Conservation (phyloP, 2,113 vertebrate genomes). For the Blennius ocellaris region DNA sequence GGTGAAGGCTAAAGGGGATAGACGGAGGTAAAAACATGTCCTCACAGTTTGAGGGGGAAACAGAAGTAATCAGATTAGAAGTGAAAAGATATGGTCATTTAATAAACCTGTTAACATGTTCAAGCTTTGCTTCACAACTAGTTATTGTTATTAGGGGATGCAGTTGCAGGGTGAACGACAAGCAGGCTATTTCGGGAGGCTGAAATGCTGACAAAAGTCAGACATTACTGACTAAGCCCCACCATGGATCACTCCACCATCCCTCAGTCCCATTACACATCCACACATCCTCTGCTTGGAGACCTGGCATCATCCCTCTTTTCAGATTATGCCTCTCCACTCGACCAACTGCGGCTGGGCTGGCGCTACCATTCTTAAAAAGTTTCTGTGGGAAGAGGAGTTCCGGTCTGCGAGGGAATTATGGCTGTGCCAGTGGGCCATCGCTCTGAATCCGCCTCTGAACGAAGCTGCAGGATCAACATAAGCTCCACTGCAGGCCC, state of each 20-base stretch:
- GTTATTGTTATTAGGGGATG: conserved; percentile 39
- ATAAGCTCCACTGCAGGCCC: conserved; percentile 63
- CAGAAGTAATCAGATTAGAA: not conserved
- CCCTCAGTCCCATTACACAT: conserved; percentile 18
- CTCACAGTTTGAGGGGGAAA: conserved; percentile 30
- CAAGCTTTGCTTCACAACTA: conserved; percentile 26
- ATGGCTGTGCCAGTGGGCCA: conserved; percentile 38
- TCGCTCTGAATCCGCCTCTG: conserved; percentile 29
- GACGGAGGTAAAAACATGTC: conserved; percentile 37
- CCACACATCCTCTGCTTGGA: not conserved
- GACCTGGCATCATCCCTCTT: conserved; percentile 26
- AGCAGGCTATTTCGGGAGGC: conserved; percentile 6
- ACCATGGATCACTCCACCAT: conserved; percentile 14
- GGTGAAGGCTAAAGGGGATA: conserved; percentile 30
- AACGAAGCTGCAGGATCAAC: conserved; percentile 67
- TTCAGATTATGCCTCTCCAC: conserved; percentile 22
- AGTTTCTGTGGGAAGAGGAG: conserved; percentile 34
- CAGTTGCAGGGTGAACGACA: conserved; percentile 24
- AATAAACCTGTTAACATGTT: conserved; percentile 23
- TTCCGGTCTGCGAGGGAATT: conserved; percentile 48
- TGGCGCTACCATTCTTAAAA: conserved; percentile 48
- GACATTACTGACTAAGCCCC: conserved; percentile 27
- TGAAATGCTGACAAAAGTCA: conserved; percentile 40
- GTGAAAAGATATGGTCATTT: conserved; percentile 52
- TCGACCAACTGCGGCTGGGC: not conserved